These are phyloP conservation scores for Aptenodytes patagonicus DNA, from an alignment of 2,113 vertebrate species.

Conservation along the genomic window DNA sequence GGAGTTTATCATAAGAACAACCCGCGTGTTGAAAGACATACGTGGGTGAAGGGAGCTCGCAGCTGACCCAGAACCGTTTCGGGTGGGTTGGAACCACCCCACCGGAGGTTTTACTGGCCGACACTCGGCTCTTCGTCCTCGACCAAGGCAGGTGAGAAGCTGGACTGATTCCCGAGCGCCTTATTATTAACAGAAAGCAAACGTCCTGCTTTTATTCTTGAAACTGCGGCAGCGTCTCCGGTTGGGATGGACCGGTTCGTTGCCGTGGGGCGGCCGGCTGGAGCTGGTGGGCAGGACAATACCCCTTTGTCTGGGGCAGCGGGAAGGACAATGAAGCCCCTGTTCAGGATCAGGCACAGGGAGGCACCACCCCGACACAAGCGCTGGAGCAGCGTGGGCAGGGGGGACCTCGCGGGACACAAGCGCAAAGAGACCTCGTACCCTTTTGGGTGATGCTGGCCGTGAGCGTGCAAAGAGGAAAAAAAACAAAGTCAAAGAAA, in stretches of 20 bases:
- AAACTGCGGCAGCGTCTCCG: neutral
- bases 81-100: neutral
- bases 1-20: neutral
- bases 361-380: neutral
- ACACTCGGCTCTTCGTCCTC: neutral
- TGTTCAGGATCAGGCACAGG: slow-evolving; percentile 31
- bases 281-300: slow-evolving; percentile 23
- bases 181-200: neutral
- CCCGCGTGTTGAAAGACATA: accelerated
- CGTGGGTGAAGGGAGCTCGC: neutral
- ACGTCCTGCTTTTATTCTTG: neutral
- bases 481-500: neutral
- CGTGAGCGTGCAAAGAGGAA: accelerated
- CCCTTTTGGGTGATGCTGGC: neutral
- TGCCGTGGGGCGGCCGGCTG: neutral
- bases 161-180: accelerated
- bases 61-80: accelerated
- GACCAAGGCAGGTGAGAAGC: neutral
- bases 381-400: neutral
- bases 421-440: neutral
- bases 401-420: neutral
- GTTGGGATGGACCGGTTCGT: neutral
- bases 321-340: neutral
- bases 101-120: accelerated
- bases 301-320: neutral